Evolutionary conservation across 2,888 invertebrate species (phyloP), one percentile per base, ranked within the genome.

Genomic region (Stictocephala bisonia): DNA sequence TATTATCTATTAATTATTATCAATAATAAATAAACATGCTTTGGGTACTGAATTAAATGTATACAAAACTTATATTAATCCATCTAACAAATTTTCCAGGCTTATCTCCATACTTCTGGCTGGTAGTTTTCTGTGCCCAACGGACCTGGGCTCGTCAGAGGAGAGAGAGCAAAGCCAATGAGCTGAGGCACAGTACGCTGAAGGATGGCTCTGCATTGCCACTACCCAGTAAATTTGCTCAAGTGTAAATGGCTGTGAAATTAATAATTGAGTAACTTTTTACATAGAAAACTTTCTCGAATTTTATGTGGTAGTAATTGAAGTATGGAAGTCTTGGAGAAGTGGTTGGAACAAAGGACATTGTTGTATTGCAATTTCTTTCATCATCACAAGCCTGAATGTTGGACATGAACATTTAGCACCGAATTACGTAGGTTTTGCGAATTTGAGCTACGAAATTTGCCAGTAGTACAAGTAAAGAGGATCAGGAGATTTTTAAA

Each of bases 121-220:
- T 77, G 27, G 78, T 78, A 9, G 78, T 78, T 7, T 78, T 78
- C 66, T 77, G 74, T 50, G 78, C 78, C 15, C 77, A 77, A 51
- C 60, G 78, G 29, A 69, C 74, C 3, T 78, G 78, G 78, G 69
- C 75, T 4, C 68, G 74, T 29, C 75, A 75, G 40, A 75, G 71
- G 29, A 64, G 74, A 51, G 76, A 76, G 56, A 76, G 75, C 40
- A 74, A 76, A 53, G 76, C 77, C 27, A 77, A 75, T 41, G 75
- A 73, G 18, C 69, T 76, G 44, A 75, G 75, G 11, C 77, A 75
- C 60, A 75, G 72, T 35, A 77, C 76, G 15, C 71, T 77, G 3
- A 73, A 77, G 20, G 76, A 76, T 20, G 73, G 60, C 1, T 35
- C 73, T 2, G 69, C 69, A 3, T 64, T 70, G 4, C 73, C 73